Base-by-base conservation (phyloP, 1,140 invertebrate species). In the Mylabris phalerata region DNA sequence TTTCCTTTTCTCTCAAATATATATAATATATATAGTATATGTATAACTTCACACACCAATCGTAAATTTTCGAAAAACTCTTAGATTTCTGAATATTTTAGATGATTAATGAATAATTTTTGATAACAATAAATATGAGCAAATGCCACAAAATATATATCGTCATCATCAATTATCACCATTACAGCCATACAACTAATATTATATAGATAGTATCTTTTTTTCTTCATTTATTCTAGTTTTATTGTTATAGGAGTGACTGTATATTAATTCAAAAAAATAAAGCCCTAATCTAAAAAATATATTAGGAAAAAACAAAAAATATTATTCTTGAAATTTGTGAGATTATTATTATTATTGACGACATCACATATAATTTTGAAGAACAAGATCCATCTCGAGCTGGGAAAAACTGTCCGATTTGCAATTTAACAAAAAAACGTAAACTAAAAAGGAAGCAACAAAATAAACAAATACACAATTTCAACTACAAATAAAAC, bases 321-420 rank as follows among this genome's bases (percentile, higher is more conserved):
- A 52, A 60, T 61, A 62, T 68, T 42, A n/a, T 63, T 69, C 56
- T 69, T 66, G 64, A 64, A 68, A 32, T 32, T 63, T 62, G 67
- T 68, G 68, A 70, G 68, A 70, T 70, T 73, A 69, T 71, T 70
- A 69, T 71, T 70, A 32, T 32, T 32, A 32, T 32, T 32, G 32
- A 32, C 32, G 67, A 74, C 70, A 74, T 74, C 72, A 74, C 71
- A 73, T 72, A 65, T 59, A 72, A 71, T 67, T 71, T 72, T 70
- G 67, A 71, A 73, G 68, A 71, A 70, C 66, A 68, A 66, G 46
- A 54, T 55, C 60, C 43, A 50, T 55, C 4, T 5, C 7, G 32
- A 32, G 32, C 32, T 32, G 24, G 46, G 55, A 45, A 59, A 48
- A 64, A 59, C 61, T 64, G 67, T 59, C 62, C 24, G 45, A 42